Percentiles rank a stretch among this genome's conserved stretches.
phyloP scores from a whole-genome alignment of 2,113 vertebrate genomes.

The Platichthys flesus region DNA sequence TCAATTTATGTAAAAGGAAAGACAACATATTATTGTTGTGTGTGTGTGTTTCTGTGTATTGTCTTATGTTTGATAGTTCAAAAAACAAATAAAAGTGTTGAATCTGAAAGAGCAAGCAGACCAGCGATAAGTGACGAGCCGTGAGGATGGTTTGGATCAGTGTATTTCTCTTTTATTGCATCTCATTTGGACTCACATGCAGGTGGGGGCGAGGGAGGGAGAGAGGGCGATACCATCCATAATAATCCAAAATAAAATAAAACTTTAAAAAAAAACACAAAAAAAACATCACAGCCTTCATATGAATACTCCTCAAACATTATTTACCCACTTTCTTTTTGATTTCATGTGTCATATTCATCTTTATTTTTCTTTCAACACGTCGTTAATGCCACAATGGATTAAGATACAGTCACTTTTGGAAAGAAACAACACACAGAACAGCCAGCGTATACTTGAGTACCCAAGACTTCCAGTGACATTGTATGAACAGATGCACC shows the following conservation, averaged over 20 bases:
- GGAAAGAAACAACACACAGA: slow-evolving; percentile 91
- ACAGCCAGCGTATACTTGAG: slow-evolving; percentile 86
- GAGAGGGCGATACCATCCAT: slow-evolving; percentile 64
- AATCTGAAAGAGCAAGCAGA: slow-evolving; percentile 2
- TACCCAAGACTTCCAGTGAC: slow-evolving; percentile 73
- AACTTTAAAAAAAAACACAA: slow-evolving; percentile 4
- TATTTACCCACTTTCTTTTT: slow-evolving; percentile 65
- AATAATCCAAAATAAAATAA: slow-evolving; percentile 40
- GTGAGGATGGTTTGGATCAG: slow-evolving; percentile 46
- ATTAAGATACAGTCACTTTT: slow-evolving; percentile 92
- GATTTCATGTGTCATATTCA: slow-evolving; percentile 48
- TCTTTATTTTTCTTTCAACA: slow-evolving; percentile 74
- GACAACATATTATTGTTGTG: too few species aligned
- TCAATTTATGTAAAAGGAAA: too few species aligned
- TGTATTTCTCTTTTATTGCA: slow-evolving; percentile 82
- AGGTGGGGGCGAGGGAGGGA: slow-evolving; percentile 53
- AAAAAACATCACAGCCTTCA: slow-evolving; percentile 64
- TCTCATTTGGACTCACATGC: slow-evolving; percentile 84
- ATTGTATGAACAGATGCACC: slow-evolving; percentile 69
- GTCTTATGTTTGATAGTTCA: background rate
- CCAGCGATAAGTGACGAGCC: slow-evolving; percentile 58
- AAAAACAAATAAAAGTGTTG: slow-evolving; percentile 7
- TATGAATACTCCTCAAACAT: slow-evolving; percentile 70
- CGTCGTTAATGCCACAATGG: slow-evolving; percentile 84
- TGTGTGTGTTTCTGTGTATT: background rate